Evolutionary conservation across 2,797 vertebrate genomes (phyloP), one percentile per base, ranked within the genome.

Genomic region (Ctenopoma kingsleyae): DNA sequence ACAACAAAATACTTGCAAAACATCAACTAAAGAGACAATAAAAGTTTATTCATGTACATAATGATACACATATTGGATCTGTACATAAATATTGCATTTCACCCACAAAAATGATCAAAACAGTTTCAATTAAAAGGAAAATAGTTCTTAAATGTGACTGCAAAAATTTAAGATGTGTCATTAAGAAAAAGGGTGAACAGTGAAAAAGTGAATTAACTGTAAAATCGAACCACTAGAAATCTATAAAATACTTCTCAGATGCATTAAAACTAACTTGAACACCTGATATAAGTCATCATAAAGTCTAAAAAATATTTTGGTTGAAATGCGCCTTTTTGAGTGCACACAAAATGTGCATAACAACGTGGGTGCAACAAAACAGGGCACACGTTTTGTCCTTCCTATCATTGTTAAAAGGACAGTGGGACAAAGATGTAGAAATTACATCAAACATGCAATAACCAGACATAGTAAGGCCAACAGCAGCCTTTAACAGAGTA

Each of bases 1-100:
- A 41, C 7, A 17, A 53, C 8, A 36, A 52, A 38, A 36, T 40
- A 40, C 38, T 5, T 15, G 38, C 3, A 0, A 22, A 46, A 62
- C 11, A 43, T 6, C 10, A n/a, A 3, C 9, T 54, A 7, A 60
- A 75, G 61, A 75, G 54, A 77, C 72, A 79, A 76, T 83, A 86
- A 82, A 93, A 81, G 80, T 81, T 84, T 91, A 93, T 92, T 94
- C 83, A 86, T 92, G 82, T 90, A 93, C 89, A 93, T 52, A 73
- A 85, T 72, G 71, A 90, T 90, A 93, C 89, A 92, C 81, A 90
- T 92, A 94, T 88, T 89, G 57, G 85, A 93, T 92, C 85, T 94
- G 89, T 93, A 93, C 93, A 94, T 91, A 93, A 90, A 90, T 91
- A 87, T 88, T 85, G 84, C 89, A 93, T 85, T 88, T 89, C 82